Percentiles rank a stretch among this genome's conserved stretches.
phyloP scores from a whole-genome alignment of 2,888 invertebrate species.

The Corythucha ciliata region DNA sequence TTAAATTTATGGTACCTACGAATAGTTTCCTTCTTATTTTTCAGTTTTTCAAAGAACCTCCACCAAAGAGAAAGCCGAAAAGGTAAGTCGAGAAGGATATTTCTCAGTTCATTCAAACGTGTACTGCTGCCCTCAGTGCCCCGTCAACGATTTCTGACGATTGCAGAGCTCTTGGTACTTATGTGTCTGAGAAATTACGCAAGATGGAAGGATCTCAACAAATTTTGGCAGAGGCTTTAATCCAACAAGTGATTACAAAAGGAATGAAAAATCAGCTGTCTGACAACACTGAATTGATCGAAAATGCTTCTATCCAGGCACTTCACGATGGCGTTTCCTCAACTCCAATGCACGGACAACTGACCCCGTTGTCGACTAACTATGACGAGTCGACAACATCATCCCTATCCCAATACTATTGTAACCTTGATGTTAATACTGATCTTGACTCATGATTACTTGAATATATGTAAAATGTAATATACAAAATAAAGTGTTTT shows the following conservation, averaged over 20 bases:
- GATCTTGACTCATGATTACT: no score
- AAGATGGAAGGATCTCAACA: conserved; percentile 16
- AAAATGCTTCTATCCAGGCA: neutral
- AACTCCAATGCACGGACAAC: no score
- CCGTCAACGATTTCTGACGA: conserved; percentile 9
- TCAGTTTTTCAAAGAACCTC: no score
- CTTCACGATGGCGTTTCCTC: no score
- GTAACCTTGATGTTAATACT: no score
- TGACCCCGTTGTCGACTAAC: neutral
- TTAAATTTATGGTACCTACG: no score
- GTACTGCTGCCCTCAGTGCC: conserved; percentile 10
- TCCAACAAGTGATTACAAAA: conserved; percentile 3
- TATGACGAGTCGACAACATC: neutral
- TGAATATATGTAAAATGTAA: no score
- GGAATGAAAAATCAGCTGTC: conserved; percentile 10
- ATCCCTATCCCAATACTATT: neutral
- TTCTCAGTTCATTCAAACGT: conserved; percentile 11
- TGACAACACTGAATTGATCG: conserved; percentile 9
- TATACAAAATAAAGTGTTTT: no score
- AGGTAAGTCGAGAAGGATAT: conserved; percentile 3
- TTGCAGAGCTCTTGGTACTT: conserved; percentile 6
- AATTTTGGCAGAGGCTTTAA: conserved; percentile 6
- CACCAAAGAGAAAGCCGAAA: conserved; percentile 5
- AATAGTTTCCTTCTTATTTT: no score
- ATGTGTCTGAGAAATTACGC: conserved; percentile 10